A percentile compares a stretch with the other conserved stretches of the same genome.
These are phyloP conservation scores for Smutsia temminckii DNA, from an alignment of 2,797 vertebrate species.

Conservation along the genomic window DNA sequence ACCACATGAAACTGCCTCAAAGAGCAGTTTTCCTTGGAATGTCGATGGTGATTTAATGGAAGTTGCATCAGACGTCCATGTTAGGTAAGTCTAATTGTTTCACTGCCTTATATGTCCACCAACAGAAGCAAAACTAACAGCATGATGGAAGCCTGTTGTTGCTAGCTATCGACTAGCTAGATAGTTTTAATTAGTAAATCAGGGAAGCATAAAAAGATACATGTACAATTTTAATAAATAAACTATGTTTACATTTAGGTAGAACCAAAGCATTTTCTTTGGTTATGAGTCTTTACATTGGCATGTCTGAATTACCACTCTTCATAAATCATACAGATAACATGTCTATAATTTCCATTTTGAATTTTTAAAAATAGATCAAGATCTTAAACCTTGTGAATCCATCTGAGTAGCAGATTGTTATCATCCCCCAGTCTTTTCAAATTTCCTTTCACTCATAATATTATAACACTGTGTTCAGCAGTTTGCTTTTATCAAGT, in stretches of 20 bases:
- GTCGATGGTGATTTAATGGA: slow-evolving; percentile 95
- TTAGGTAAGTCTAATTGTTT: slow-evolving; percentile 85
- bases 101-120: neutral
- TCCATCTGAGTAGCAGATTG: neutral
- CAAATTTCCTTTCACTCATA: neutral
- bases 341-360: neutral
- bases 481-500: neutral
- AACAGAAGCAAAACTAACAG: neutral
- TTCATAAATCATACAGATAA: neutral
- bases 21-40: slow-evolving; percentile 91
- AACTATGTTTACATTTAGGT: neutral
- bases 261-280: neutral
- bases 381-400: neutral
- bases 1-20: slow-evolving; percentile 81
- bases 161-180: neutral
- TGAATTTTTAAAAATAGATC: neutral
- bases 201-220: neutral
- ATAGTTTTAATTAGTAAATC: neutral
- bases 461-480: neutral
- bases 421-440: neutral
- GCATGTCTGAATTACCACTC: neutral
- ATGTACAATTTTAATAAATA: slow-evolving; percentile 33
- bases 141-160: neutral
- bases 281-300: neutral
- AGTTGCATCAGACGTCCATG: slow-evolving; percentile 88